Conservation (phyloP, 2,113 vertebrate genomes). For the Corythaixoides concolor region DNA sequence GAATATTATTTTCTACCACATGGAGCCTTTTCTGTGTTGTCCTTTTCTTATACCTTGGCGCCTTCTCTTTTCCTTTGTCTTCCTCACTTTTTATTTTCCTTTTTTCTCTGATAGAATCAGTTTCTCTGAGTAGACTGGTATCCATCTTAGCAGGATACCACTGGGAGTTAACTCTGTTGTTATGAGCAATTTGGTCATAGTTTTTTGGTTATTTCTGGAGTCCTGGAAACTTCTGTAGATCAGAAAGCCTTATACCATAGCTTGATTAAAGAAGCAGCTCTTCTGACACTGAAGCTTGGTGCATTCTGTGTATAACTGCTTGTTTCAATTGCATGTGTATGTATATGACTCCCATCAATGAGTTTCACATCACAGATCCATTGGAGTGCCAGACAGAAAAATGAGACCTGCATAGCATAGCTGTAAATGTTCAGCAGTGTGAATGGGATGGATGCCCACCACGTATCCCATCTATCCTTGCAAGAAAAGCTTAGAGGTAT, state of each 20-base stretch:
- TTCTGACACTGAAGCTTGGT: background rate
- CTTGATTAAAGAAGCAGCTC: background rate
- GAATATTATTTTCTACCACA: background rate
- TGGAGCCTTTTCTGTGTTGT: background rate
- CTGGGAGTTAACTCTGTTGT: background rate
- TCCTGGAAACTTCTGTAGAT: background rate
- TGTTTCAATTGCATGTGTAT: background rate
- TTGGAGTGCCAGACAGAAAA: background rate
- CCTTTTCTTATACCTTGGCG: background rate
- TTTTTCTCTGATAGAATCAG: background rate
- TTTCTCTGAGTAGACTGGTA: background rate
- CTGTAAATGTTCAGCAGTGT: background rate
- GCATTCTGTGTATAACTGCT: background rate
- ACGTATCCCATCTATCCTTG: background rate
- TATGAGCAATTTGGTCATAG: background rate
- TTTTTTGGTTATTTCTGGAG: background rate
- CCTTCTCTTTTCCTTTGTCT: background rate
- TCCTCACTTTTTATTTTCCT: background rate
- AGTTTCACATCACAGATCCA: background rate
- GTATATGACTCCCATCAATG: background rate
- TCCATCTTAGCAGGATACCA: background rate
- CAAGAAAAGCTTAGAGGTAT: background rate
- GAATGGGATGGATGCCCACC: background rate
- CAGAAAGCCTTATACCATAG: background rate
- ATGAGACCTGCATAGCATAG: background rate